A percentile compares a stretch with the other conserved stretches of the same genome.
Conservation (phyloP, 2,113 vertebrate genomes). For the Rhinolophus sinicus region DNA sequence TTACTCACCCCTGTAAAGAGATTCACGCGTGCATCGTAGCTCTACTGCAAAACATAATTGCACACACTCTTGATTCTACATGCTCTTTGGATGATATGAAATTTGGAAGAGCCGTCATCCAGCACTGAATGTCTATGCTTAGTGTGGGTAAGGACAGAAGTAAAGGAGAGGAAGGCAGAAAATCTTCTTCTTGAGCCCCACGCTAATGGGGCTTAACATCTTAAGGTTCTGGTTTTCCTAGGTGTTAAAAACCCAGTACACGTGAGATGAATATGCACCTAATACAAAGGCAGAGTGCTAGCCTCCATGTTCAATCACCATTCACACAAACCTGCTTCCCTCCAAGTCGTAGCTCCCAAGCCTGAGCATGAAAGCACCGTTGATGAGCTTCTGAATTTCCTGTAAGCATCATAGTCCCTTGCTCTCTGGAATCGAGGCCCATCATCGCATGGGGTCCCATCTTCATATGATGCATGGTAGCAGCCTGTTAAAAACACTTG, state of each 20-base stretch:
- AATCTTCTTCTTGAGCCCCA: background rate
- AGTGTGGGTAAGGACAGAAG: background rate
- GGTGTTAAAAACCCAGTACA: background rate
- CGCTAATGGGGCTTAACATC: background rate
- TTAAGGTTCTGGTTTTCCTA: background rate
- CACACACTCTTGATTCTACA: background rate
- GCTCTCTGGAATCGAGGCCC: background rate
- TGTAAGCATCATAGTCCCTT: background rate
- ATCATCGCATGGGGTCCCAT: background rate
- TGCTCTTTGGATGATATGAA: background rate
- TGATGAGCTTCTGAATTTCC: background rate
- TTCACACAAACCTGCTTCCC: background rate
- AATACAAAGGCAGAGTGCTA: background rate
- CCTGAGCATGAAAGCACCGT: background rate
- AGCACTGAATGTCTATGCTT: background rate
- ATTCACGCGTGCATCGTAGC: background rate
- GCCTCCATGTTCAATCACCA: background rate
- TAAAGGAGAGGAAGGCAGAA: background rate
- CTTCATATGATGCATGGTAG: background rate
- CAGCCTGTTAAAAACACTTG: too few species aligned
- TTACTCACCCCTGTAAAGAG: background rate
- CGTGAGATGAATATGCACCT: too few species aligned
- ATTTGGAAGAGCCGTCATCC: background rate
- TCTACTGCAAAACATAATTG: background rate
- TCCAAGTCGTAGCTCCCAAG: background rate